These are phyloP conservation scores for Philereme transversata DNA, from an alignment of 2,888 invertebrate species.

Conservation along the genomic window DNA sequence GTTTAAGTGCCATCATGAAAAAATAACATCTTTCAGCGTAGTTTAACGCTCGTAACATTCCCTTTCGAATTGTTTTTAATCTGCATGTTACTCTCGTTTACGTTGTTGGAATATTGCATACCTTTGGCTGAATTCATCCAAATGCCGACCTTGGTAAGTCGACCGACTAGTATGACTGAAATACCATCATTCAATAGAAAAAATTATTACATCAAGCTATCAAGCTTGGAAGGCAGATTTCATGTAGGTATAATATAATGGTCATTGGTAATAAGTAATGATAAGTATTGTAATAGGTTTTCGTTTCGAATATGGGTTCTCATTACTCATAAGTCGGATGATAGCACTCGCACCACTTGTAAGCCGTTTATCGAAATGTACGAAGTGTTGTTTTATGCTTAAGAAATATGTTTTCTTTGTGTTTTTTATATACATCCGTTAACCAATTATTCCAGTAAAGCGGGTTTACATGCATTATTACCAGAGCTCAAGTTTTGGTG, in stretches of 20 bases:
- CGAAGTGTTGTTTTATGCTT: background rate
- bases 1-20: slow-evolving; percentile 2
- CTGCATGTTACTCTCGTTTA: slow-evolving; percentile 10
- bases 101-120: slow-evolving; percentile 22
- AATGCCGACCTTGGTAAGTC: slow-evolving; percentile 23
- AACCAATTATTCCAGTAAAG: background rate
- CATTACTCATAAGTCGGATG: slow-evolving; percentile 2
- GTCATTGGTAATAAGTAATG: background rate
- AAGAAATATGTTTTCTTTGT: no score
- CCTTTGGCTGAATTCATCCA: slow-evolving; percentile 17
- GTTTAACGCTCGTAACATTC: slow-evolving; percentile 13
- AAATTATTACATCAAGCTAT: background rate
- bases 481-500: background rate
- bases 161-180: slow-evolving; percentile 14
- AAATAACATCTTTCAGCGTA: slow-evolving; percentile 13
- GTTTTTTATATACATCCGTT: no score
- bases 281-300: slow-evolving; percentile 14
- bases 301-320: slow-evolving; percentile 20
- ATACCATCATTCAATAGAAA: slow-evolving; percentile 3
- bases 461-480: background rate
- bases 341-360: background rate
- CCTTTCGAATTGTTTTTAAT: slow-evolving; percentile 14
- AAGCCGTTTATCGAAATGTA: slow-evolving; percentile 11
- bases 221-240: background rate
- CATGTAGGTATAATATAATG: background rate